A percentile compares a stretch with the other conserved stretches of the same genome.
phyloP scores from a whole-genome alignment of 2,888 invertebrate genomes.

The Lasioglossum calceatum region DNA sequence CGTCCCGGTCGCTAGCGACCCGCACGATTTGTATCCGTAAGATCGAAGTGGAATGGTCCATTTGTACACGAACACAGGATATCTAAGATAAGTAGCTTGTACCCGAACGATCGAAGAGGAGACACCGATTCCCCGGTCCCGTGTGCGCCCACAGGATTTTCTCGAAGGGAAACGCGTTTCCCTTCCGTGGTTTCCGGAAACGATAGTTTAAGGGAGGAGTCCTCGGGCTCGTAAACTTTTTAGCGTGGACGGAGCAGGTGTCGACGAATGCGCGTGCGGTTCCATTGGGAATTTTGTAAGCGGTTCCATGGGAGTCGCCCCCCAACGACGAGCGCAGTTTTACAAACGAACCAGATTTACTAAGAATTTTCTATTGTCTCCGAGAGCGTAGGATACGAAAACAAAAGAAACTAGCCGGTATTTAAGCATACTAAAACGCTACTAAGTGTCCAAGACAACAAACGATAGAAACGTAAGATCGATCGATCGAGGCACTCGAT shows the following conservation, averaged over 20 bases:
- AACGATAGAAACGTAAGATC: slow-evolving; percentile 31
- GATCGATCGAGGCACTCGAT: slow-evolving; percentile 11
- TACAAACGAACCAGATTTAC: slow-evolving; percentile 64
- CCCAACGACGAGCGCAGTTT: slow-evolving; percentile 38
- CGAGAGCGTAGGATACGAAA: slow-evolving; percentile 42
- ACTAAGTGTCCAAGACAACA: slow-evolving; percentile 37
- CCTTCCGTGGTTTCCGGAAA: not conserved
- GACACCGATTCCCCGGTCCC: not conserved
- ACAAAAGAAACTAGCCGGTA: slow-evolving; percentile 33
- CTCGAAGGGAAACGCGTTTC: not conserved
- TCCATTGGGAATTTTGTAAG: slow-evolving; percentile 60
- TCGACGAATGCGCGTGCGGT: not conserved
- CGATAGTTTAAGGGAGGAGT: not conserved
- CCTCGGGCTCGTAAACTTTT: slow-evolving; percentile 7
- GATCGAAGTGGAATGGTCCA: slow-evolving; percentile 2
- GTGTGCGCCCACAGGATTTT: not conserved
- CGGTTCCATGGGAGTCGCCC: slow-evolving; percentile 19
- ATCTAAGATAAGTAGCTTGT: slow-evolving; percentile 2
- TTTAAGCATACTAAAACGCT: slow-evolving; percentile 51
- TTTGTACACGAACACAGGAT: not conserved
- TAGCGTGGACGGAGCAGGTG: not conserved
- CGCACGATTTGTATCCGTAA: slow-evolving; percentile 39
- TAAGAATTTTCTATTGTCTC: slow-evolving; percentile 69
- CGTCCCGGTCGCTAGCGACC: slow-evolving; percentile 31
- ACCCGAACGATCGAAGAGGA: not conserved